phyloP scores from a whole-genome alignment of 2,113 vertebrate species.

The Elaphurus davidianus region DNA sequence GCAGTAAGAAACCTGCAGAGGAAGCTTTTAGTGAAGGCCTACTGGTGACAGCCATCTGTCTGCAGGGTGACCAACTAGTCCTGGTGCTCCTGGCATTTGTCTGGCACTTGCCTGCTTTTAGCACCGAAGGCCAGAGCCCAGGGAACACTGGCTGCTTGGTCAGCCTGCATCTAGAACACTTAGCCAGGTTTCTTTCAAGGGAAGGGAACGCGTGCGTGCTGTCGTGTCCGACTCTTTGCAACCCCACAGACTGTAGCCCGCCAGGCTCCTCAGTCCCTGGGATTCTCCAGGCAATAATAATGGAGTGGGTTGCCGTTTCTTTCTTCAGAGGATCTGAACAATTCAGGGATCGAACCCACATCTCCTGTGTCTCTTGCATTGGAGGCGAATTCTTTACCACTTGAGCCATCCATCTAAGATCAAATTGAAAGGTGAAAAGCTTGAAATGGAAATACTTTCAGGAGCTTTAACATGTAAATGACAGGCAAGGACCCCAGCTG shows the following conservation, averaged over 20 bases:
- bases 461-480: constrained; percentile 14
- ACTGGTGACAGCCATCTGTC: background rate
- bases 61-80: background rate
- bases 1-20: background rate
- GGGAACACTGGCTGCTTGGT: background rate
- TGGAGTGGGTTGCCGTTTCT: background rate
- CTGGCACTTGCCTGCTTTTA: background rate
- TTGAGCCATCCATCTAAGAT: background rate
- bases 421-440: background rate
- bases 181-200: background rate
- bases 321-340: background rate
- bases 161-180: background rate
- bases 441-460: constrained; percentile 24
- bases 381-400: background rate
- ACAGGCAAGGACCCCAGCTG: background rate
- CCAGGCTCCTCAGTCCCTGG: background rate
- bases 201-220: background rate
- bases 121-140: background rate
- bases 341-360: background rate
- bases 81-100: background rate
- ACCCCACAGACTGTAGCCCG: background rate
- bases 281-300: background rate
- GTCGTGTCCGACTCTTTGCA: background rate
- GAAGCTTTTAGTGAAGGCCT: background rate
- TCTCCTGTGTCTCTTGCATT: background rate